Percentiles rank a stretch among this genome's conserved stretches.
These are phyloP conservation scores for Myiotriccus ornatus DNA, from an alignment of 2,797 vertebrate species.

Conservation along the genomic window DNA sequence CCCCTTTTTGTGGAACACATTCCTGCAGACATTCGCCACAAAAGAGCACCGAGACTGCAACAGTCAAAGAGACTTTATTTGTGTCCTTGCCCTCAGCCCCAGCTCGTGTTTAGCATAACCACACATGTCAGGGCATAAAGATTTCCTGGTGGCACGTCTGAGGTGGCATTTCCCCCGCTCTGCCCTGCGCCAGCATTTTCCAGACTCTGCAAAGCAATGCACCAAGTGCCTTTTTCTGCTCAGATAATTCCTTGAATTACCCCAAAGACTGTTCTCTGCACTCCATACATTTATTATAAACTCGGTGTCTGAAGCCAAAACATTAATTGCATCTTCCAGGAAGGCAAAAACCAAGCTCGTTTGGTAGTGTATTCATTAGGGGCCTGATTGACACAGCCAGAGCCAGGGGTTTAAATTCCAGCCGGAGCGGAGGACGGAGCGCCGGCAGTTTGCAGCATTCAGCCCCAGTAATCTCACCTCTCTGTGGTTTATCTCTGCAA, in stretches of 20 bases:
- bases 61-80: not conserved
- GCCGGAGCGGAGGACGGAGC: conserved; percentile 38
- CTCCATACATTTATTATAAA: not conserved
- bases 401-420: conserved; percentile 26
- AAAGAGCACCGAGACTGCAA: not conserved
- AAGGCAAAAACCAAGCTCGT: not conserved
- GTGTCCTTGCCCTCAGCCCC: not conserved
- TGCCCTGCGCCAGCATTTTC: not conserved
- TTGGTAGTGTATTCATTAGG: conserved; percentile 56
- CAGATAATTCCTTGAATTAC: not conserved
- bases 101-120: accelerated
- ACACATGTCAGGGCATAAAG: accelerated
- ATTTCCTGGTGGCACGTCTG: accelerated
- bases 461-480: conserved; percentile 70
- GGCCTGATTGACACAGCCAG: conserved; percentile 66
- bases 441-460: conserved; percentile 43
- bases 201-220: not conserved
- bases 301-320: conserved; percentile 51
- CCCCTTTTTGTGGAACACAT: not conserved
- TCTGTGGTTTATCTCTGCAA: conserved; percentile 68
- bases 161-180: not conserved
- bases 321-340: conserved; percentile 69
- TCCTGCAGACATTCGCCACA: not conserved
- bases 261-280: not conserved
- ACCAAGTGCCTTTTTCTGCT: not conserved